Conservation (phyloP, 2,797 vertebrate genomes). For the Neostethus bicornis region DNA sequence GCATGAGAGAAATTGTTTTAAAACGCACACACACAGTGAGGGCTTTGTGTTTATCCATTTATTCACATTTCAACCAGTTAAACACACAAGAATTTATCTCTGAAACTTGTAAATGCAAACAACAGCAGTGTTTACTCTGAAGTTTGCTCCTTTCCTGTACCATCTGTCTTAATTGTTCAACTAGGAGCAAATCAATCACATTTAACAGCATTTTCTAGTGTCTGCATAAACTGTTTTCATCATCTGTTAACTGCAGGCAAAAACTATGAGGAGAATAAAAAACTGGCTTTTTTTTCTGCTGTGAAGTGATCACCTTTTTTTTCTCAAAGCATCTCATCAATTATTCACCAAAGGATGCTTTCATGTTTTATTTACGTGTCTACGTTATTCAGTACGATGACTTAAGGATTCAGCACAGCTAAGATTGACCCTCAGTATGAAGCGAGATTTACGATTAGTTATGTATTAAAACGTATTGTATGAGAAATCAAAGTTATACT, state of each 20-base stretch:
- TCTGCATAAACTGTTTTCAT: constrained; percentile 37
- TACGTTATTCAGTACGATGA: constrained; percentile 42
- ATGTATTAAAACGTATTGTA: neutral
- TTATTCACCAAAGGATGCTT: constrained; percentile 37
- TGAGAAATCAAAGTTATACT: constrained; percentile 25
- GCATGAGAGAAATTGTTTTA: constrained; percentile 23
- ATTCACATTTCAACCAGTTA: constrained; percentile 28
- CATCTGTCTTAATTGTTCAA: constrained; percentile 52
- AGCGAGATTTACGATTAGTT: constrained; percentile 22
- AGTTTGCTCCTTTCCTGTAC: constrained; percentile 15
- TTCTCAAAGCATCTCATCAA: constrained; percentile 31
- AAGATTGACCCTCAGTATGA: constrained; percentile 10
- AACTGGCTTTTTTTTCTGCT: constrained; percentile 4
- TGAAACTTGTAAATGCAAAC: constrained; percentile 25
- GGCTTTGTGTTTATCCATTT: constrained; percentile 32
- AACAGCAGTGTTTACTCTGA: constrained; percentile 27
- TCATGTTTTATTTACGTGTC: constrained; percentile 62
- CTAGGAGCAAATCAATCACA: constrained; percentile 51
- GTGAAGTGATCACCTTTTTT: constrained; percentile 40
- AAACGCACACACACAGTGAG: constrained; percentile 11
- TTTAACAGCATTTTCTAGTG: constrained; percentile 53
- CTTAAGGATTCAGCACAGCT: constrained; percentile 18
- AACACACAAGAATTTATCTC: neutral
- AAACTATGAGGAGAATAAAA: neutral
- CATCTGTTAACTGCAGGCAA: constrained; percentile 28